Evolutionary conservation across 2,888 invertebrate genomes (phyloP), one percentile per base, ranked within the genome.

Genomic region (Dicyrtoma fusca): DNA sequence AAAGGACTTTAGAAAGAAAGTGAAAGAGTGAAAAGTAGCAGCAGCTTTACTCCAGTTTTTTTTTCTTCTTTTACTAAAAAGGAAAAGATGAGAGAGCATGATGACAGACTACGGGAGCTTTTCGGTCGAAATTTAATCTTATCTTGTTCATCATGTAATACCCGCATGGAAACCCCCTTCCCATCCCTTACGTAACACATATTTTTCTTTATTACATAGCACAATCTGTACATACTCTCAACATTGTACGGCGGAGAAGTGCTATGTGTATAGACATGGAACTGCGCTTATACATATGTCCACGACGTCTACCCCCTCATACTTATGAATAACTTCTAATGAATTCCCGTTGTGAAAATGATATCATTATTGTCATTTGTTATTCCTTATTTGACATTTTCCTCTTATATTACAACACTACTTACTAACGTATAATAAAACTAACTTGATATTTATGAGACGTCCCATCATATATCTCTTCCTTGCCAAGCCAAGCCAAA

Each of bases 331-430:
- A 21, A 57, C n/a, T 45, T 45, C 10, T 68, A 68, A 68, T 68
- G 68, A 44, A 68, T 68, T 68, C 68, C 26, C 14, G 68, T 19
- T 17, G 53, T 21, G 68, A 57, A 68, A 55, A 68, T 68, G 55
- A 65, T 65, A 23, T 25, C 65, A 65, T 68, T 68, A 57, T 55
- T 55, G 19, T 57, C 57, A 34, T 57, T 55, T 55, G 68, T 68
- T 68, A 42, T 57, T 17, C 45, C 55, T 68, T 26, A 65, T 65
- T 68, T 57, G 57, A 55, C 23, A 55, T 57, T 11, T 63, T 63
- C 44, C 19, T 21, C 53, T 17, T 49, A 49, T 49, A 49, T 49
- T 49, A 49, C 49, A 49, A 14, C 34, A 34, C 34, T 34, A 34
- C 34, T 34, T 34, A 34, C 34, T 34, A 34, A 34, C 34, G 34